A percentile compares a stretch with the other conserved stretches of the same genome.
Conservation (phyloP, 2,888 invertebrate genomes). For the Drosophila borborema region DNA sequence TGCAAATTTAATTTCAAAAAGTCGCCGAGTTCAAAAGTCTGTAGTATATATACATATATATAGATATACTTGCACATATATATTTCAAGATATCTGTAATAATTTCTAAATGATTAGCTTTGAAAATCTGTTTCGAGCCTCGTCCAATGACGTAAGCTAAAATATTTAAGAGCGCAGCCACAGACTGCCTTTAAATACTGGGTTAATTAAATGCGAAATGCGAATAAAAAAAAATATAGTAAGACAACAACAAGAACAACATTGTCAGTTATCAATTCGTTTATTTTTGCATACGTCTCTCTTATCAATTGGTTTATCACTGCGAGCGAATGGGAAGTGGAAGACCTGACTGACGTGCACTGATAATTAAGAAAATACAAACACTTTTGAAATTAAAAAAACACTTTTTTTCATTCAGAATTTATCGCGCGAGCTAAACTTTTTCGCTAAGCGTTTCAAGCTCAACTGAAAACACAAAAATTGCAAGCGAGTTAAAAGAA, state of each 20-base stretch:
- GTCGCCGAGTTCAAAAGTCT: slow-evolving; percentile 32
- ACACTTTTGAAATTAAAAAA: slow-evolving; percentile 9
- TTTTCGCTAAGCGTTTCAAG: slow-evolving; percentile 62
- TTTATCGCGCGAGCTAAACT: slow-evolving; percentile 50
- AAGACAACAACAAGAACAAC: not conserved
- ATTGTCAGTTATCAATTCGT: not conserved
- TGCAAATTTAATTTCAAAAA: slow-evolving; percentile 22
- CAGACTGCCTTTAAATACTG: slow-evolving; percentile 8
- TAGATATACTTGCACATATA: not conserved
- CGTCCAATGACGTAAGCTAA: slow-evolving; percentile 43
- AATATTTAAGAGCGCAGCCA: not conserved
- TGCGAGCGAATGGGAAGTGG: not conserved
- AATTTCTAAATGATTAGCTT: slow-evolving; percentile 7
- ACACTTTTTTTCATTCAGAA: not conserved
- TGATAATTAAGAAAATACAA: not conserved
- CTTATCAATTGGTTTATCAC: slow-evolving; percentile 44
- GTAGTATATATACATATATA: not conserved
- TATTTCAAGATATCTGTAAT: slow-evolving; percentile 32
- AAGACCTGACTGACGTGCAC: not conserved
- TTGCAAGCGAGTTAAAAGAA: slow-evolving; percentile 25
- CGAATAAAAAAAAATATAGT: not conserved
- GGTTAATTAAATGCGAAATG: slow-evolving; percentile 22
- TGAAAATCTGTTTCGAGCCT: slow-evolving; percentile 13
- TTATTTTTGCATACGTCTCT: slow-evolving; percentile 14
- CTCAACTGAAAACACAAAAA: slow-evolving; percentile 62